Percentiles rank a stretch among this genome's conserved stretches.
Evolutionary conservation across 1,140 invertebrate species (phyloP).

Genomic region (Papilio polyxenes): DNA sequence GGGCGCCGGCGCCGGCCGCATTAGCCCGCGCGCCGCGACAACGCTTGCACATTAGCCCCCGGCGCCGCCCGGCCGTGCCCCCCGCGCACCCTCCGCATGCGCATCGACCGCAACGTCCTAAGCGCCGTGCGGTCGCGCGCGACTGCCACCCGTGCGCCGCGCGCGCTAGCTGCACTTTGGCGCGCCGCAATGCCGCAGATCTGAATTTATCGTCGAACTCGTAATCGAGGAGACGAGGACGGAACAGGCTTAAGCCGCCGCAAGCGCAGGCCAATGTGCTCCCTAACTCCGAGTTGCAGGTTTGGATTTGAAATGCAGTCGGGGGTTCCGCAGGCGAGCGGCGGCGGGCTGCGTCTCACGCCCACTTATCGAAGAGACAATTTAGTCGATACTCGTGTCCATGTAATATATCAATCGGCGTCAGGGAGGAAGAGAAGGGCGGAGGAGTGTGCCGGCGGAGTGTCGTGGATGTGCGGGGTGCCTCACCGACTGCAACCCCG

Average conservation of each 20-base stretch:
- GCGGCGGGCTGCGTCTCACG: slow-evolving; percentile 51
- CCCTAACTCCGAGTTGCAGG: not conserved
- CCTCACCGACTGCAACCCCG: not conserved
- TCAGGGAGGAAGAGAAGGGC: not conserved
- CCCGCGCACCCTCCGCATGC: not conserved
- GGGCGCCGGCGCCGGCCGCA: slow-evolving; percentile 77
- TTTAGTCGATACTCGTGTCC: slow-evolving; percentile 71
- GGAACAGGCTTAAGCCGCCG: not conserved
- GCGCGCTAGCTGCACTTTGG: not conserved
- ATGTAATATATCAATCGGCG: slow-evolving; percentile 68
- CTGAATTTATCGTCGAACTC: not conserved
- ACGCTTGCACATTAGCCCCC: slow-evolving; percentile 66
- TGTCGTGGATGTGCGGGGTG: too few species aligned
- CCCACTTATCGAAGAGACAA: slow-evolving; percentile 74
- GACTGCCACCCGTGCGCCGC: slow-evolving; percentile 23
- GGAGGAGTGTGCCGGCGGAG: slow-evolving; percentile 43
- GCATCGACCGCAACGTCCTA: slow-evolving; percentile 41
- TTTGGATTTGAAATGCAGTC: not conserved
- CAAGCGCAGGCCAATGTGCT: not conserved
- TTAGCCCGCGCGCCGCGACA: slow-evolving; percentile 67
- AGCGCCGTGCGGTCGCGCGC: not conserved
- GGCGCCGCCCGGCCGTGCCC: slow-evolving; percentile 16
- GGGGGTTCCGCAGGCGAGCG: slow-evolving; percentile 21
- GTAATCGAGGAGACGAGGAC: not conserved
- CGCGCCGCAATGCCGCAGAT: not conserved